Conservation (phyloP, 2,888 invertebrate genomes). For the Arge pagana region DNA sequence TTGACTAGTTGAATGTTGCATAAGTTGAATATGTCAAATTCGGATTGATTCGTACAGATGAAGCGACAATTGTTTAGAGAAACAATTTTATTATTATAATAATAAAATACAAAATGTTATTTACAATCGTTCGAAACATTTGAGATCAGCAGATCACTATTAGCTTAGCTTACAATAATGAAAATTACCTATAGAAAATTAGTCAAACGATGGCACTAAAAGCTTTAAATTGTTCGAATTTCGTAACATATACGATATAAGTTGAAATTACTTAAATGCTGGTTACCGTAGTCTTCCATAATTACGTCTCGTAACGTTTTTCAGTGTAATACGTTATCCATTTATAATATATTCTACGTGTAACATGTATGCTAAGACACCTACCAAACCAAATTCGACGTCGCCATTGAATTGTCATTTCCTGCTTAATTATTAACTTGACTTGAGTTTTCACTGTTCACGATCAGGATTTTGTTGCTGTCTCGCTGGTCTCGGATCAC, state of each 20-base stretch:
- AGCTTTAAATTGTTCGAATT: slow-evolving; percentile 10
- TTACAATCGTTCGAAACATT: slow-evolving; percentile 23
- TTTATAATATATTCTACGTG: slow-evolving; percentile 1
- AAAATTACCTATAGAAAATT: not conserved
- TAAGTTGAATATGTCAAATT: no score
- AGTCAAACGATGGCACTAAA: slow-evolving; percentile 13
- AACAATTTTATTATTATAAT: slow-evolving; percentile 11
- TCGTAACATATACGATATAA: slow-evolving; percentile 2
- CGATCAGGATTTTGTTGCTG: slow-evolving; percentile 33
- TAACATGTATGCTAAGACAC: not conserved
- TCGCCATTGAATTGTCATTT: slow-evolving; percentile 16
- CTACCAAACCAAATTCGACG: not conserved
- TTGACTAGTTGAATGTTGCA: no score
- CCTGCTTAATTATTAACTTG: slow-evolving; percentile 26
- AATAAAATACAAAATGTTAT: slow-evolving; percentile 29
- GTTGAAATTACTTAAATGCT: slow-evolving; percentile 1
- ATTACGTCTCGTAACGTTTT: not conserved
- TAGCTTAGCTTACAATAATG: slow-evolving; percentile 13
- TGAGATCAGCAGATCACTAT: slow-evolving; percentile 25
- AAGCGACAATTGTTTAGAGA: no score
- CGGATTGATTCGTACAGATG: no score
- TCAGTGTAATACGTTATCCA: no score
- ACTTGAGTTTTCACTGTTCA: slow-evolving; percentile 22
- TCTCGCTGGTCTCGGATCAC: slow-evolving; percentile 56
- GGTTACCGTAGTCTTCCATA: slow-evolving; percentile 2